Evolutionary conservation across 92 coral and sea anemone genomes (phyloP).

Genomic region (Actinernus sp.): DNA sequence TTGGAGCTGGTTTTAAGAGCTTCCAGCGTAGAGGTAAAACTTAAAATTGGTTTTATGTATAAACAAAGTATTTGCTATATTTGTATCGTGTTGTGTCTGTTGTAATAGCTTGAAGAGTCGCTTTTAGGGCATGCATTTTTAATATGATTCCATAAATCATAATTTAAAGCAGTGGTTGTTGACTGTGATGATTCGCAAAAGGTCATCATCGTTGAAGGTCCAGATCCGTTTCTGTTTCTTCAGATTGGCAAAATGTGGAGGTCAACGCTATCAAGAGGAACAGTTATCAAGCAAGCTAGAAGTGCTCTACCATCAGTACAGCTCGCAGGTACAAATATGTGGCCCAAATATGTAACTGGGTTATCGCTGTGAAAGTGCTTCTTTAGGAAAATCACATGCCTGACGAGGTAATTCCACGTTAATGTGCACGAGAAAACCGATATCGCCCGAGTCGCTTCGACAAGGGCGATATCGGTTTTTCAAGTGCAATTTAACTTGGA

Average conservation of each 20-base stretch:
- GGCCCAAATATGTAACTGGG: too few relatives aligned
- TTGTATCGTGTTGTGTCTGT: not conserved
- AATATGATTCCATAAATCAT: too few relatives aligned
- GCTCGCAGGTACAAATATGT: slow-evolving; percentile 77
- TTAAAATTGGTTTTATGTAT: not conserved
- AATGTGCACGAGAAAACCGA: too few relatives aligned
- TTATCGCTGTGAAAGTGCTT: too few relatives aligned
- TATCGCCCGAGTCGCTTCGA: too few relatives aligned
- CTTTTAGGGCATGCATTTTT: too few relatives aligned
- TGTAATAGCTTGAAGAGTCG: not conserved
- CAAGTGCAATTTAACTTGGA: too few relatives aligned
- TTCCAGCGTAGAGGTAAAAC: slow-evolving; percentile 25
- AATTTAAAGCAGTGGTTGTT: too few relatives aligned
- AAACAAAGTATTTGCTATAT: not conserved
- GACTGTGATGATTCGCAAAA: not conserved
- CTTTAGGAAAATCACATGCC: too few relatives aligned
- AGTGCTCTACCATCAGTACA: slow-evolving; percentile 55
- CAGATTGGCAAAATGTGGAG: slow-evolving; percentile 58
- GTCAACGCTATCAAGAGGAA: slow-evolving; percentile 68
- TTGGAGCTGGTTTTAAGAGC: slow-evolving; percentile 33
- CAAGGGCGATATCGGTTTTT: too few relatives aligned
- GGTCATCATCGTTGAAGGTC: not conserved
- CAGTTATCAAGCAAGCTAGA: slow-evolving; percentile 46
- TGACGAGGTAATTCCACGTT: too few relatives aligned
- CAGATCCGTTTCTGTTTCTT: not conserved